Evolutionary conservation across 2,113 vertebrate species (phyloP).

Genomic region (Serinus canaria): DNA sequence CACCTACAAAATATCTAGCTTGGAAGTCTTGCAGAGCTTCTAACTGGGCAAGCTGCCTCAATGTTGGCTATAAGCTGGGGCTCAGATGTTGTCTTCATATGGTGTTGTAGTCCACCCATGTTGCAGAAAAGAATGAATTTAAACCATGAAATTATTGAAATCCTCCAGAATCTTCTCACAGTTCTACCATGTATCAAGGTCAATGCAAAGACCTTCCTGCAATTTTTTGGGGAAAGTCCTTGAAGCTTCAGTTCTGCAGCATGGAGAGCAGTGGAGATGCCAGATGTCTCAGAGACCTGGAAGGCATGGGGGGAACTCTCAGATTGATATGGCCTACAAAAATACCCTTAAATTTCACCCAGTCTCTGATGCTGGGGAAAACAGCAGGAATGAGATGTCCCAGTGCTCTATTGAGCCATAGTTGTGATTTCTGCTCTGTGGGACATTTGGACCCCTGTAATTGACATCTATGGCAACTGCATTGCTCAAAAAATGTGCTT

Average conservation of each 20-base stretch:
- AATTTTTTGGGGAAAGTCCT: neutral
- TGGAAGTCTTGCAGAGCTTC: neutral
- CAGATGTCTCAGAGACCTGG: neutral
- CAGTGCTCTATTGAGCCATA: neutral
- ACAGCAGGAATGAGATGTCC: neutral
- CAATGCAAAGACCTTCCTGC: neutral
- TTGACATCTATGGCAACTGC: neutral
- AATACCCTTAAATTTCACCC: neutral
- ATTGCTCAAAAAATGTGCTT: neutral
- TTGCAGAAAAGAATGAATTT: neutral
- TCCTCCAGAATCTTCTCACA: neutral
- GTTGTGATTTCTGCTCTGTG: neutral
- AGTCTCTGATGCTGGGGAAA: neutral
- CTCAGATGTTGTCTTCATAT: neutral
- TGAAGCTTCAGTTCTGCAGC: neutral
- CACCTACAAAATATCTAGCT: neutral
- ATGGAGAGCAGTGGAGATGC: neutral
- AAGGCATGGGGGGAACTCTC: neutral
- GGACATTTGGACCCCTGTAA: neutral
- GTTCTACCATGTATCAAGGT: neutral
- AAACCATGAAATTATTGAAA: neutral
- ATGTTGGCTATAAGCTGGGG: neutral
- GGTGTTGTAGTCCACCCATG: neutral
- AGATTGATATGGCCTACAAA: neutral
- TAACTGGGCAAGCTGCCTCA: neutral